phyloP scores from a whole-genome alignment of 1,140 invertebrate species.

The Holotrichia oblita region DNA sequence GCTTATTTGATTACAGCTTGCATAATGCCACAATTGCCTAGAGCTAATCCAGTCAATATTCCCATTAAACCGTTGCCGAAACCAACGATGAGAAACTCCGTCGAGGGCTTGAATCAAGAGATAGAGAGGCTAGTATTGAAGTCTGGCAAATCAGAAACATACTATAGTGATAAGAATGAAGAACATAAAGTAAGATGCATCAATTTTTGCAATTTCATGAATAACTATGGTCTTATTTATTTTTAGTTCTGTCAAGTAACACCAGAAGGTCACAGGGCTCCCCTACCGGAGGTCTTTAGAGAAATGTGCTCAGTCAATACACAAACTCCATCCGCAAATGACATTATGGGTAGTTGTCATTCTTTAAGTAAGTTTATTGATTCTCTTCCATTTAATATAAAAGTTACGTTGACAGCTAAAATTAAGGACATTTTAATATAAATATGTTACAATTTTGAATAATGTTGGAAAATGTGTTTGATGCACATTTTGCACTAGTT shows the following conservation, averaged over 20 bases:
- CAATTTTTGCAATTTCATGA: neutral
- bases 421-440: too few species aligned
- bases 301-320: slow-evolving; percentile 76
- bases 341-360: slow-evolving; percentile 60
- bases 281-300: slow-evolving; percentile 78
- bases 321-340: slow-evolving; percentile 75
- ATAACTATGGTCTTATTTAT: neutral
- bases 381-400: neutral
- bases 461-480: too few species aligned
- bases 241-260: slow-evolving; percentile 61
- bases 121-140: slow-evolving; percentile 69
- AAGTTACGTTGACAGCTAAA: slow-evolving; percentile 1
- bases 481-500: too few species aligned
- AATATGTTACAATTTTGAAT: slow-evolving; percentile 40
- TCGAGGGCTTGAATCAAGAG: slow-evolving; percentile 86
- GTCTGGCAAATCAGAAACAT: slow-evolving; percentile 43
- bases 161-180: slow-evolving; percentile 48
- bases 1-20: slow-evolving; percentile 46
- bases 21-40: slow-evolving; percentile 58
- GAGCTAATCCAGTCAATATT: slow-evolving; percentile 68
- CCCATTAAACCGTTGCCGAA: slow-evolving; percentile 61
- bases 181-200: slow-evolving; percentile 46
- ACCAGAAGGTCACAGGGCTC: slow-evolving; percentile 85
- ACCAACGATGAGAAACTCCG: slow-evolving; percentile 79
- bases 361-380: slow-evolving; percentile 64